Conservation (phyloP, 2,113 vertebrate species). For the Pterocles burchelli region DNA sequence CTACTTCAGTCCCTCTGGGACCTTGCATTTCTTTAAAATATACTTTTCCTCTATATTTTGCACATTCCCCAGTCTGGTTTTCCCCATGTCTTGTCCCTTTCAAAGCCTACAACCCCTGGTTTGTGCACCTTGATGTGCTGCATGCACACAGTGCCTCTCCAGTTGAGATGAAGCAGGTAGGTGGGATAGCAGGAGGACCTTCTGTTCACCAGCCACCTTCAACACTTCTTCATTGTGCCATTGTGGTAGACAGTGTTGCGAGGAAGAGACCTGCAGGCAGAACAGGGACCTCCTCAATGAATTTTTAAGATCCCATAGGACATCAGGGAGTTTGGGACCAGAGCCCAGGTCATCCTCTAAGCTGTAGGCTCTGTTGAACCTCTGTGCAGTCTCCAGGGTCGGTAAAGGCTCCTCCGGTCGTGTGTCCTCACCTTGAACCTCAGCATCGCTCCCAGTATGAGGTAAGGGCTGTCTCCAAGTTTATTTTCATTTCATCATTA, state of each 20-base stretch:
- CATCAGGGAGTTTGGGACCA: neutral
- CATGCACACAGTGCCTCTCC: neutral
- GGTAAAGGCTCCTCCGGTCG: neutral
- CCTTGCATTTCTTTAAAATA: neutral
- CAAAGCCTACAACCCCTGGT: neutral
- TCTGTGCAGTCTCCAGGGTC: neutral
- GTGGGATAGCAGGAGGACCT: neutral
- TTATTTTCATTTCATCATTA: neutral
- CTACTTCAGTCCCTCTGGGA: neutral
- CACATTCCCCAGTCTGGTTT: neutral
- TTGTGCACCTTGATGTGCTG: neutral
- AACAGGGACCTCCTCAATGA: neutral
- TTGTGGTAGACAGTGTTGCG: fast-evolving
- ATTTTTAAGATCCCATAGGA: neutral
- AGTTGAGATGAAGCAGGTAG: neutral
- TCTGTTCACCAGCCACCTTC: neutral
- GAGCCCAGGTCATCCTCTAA: neutral
- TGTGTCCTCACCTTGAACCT: neutral
- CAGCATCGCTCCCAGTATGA: neutral
- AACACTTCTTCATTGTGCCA: neutral
- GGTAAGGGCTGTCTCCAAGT: neutral
- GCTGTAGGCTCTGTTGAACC: neutral
- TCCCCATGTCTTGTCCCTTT: neutral
- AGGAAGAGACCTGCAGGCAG: neutral
- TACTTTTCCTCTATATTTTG: neutral